Evolutionary conservation across 2,113 vertebrate genomes (phyloP), one percentile per base, ranked within the genome.

Genomic region (Cavia aperea): DNA sequence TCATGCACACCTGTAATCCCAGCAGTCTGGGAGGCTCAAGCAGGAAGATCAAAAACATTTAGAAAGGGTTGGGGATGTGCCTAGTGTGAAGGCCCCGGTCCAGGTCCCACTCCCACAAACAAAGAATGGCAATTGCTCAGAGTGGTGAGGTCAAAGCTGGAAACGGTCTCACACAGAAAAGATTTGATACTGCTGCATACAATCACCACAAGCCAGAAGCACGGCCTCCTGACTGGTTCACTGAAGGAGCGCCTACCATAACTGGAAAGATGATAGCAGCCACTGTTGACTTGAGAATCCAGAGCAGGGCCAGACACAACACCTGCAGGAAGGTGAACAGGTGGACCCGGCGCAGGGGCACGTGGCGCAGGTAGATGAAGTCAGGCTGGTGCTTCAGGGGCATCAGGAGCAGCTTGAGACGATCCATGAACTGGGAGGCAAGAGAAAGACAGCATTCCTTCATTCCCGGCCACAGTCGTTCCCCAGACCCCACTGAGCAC

Each of bases 231-330:
- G 3, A 5, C 15, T 24, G 78, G 26, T 81, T 86, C 63, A 70
- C 39, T 0, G 65, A 56, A 77, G 54, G n/a, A 91, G 77, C 36
- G 5, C 98, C 95, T 95, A 99, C 99, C 99, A 99, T 99, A 95
- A 99, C 98, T 23, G 99, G 99, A 96, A 99, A 99, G 79, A 99
- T 94, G 91, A 99, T 99, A 91, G 99, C 99, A n/a, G 99, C 99
- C 96, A 99, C 99, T 0, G 99, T 99, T 65, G 99, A 99, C 97
- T 99, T 99, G 93, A 99, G 99, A 96, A 99, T 97, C 99, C 99
- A 99, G 91, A 99, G 99, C 82, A 99, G 97, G 19, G 99, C 99
- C 96, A 99, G 96, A 95, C 99, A 99, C 58, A 99, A 93, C 72
- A 98, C 91, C 97, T 99, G 99, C 95, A 99, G 97, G 96, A 99